phyloP scores from a whole-genome alignment of 2,113 vertebrate genomes.

The Oceanodroma tethys region DNA sequence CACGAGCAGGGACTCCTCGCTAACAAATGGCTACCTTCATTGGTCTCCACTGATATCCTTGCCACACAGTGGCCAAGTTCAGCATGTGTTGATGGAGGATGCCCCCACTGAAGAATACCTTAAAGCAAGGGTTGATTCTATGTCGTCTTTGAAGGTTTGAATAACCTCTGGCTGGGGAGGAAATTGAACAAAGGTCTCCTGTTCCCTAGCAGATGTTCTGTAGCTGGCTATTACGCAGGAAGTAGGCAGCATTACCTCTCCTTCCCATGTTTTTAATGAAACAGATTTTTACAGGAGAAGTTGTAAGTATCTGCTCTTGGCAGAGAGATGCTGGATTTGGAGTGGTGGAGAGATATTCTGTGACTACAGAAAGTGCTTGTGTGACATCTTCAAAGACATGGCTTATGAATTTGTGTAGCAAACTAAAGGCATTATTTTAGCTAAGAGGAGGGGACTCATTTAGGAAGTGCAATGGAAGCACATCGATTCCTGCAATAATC shows the following conservation, averaged over 20 bases:
- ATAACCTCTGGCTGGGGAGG: not conserved
- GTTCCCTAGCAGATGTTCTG: not conserved
- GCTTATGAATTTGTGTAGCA: not conserved
- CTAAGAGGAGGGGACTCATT: not conserved
- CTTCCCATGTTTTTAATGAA: not conserved
- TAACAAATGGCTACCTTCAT: not conserved
- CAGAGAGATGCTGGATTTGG: not conserved
- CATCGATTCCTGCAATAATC: not conserved
- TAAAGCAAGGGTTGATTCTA: not conserved
- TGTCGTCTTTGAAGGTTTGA: not conserved
- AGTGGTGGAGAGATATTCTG: not conserved
- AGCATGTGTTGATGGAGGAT: not conserved
- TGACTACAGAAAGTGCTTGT: not conserved
- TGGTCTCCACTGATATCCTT: not conserved
- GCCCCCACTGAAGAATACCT: rapidly evolving
- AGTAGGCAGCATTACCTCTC: not conserved
- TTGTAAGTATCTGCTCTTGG: not conserved
- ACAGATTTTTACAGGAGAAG: not conserved
- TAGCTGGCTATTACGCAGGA: not conserved
- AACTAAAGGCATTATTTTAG: not conserved
- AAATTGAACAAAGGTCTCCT: not conserved
- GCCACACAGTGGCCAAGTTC: not conserved
- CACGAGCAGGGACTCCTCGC: not conserved
- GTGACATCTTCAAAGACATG: not conserved
- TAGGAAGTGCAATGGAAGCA: not conserved